phyloP scores from a whole-genome alignment of 1,140 invertebrate species.

The Globodera ellingtonae region DNA sequence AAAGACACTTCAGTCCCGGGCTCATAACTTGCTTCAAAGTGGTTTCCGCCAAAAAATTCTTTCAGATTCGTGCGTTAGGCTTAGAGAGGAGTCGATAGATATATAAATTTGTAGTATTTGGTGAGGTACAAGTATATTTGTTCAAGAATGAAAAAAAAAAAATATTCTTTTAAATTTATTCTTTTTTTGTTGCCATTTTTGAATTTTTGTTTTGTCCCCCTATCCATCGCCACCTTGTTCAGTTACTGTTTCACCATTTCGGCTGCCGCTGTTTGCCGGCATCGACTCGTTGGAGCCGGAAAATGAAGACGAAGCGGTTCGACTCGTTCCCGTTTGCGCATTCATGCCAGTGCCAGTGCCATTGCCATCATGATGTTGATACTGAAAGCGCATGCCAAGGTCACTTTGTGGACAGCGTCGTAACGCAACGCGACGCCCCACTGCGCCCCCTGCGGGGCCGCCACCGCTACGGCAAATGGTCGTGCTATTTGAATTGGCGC shows the following conservation, averaged over 20 bases:
- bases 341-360: not conserved
- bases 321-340: not conserved
- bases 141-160: too few species aligned
- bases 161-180: too few species aligned
- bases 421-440: constrained; percentile 2
- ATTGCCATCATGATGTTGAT: constrained; percentile 29
- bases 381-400: constrained; percentile 50
- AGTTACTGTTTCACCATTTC: constrained; percentile 1
- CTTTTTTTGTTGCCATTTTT: not conserved
- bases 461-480: not conserved
- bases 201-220: too few species aligned
- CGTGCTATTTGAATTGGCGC: too few species aligned
- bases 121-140: too few species aligned
- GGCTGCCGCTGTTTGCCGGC: constrained; percentile 19
- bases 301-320: not conserved
- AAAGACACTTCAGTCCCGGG: too few species aligned
- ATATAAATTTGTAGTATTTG: too few species aligned
- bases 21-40: too few species aligned
- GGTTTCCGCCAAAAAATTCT: too few species aligned
- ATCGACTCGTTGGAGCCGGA: constrained; percentile 43
- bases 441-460: not conserved
- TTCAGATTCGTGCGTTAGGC: too few species aligned
- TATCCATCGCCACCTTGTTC: not conserved
- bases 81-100: too few species aligned
- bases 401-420: constrained; percentile 49